Evolutionary conservation across 2,113 vertebrate genomes (phyloP).

Genomic region (Zosterops pallidus): DNA sequence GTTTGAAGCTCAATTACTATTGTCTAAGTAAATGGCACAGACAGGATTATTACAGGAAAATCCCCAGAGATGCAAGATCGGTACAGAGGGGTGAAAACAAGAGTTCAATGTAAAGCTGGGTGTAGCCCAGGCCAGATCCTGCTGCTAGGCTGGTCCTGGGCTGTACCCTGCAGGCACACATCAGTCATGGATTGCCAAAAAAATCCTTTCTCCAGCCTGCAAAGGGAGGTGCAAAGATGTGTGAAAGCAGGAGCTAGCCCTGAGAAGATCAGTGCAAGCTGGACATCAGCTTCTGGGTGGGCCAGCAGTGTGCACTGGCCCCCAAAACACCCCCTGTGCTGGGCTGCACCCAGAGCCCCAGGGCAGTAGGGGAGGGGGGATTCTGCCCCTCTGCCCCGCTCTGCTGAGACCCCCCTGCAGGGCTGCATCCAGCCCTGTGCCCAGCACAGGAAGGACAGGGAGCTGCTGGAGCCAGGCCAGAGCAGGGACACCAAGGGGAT

Average conservation of each 20-base stretch:
- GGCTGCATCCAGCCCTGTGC: background rate
- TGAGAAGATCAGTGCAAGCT: background rate
- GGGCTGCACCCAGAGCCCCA: background rate
- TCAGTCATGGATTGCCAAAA: background rate
- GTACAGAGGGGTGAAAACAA: background rate
- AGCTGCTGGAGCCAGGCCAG: background rate
- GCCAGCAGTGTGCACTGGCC: background rate
- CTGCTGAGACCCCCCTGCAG: background rate
- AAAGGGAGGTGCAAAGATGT: background rate
- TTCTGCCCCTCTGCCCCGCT: background rate
- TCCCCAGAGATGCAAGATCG: background rate
- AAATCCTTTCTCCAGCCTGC: background rate
- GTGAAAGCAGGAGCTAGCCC: background rate
- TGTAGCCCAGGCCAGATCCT: background rate
- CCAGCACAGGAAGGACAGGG: background rate
- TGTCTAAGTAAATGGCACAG: background rate
- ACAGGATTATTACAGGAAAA: constrained; percentile 11
- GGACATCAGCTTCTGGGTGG: background rate
- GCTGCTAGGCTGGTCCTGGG: background rate
- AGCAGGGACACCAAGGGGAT: background rate
- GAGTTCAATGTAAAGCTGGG: background rate
- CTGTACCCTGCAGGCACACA: background rate
- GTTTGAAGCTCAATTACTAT: constrained; percentile 45
- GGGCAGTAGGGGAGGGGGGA: background rate
- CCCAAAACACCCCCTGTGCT: background rate